phyloP scores from a whole-genome alignment of 2,797 vertebrate species.

The Falco novaeseelandiae region DNA sequence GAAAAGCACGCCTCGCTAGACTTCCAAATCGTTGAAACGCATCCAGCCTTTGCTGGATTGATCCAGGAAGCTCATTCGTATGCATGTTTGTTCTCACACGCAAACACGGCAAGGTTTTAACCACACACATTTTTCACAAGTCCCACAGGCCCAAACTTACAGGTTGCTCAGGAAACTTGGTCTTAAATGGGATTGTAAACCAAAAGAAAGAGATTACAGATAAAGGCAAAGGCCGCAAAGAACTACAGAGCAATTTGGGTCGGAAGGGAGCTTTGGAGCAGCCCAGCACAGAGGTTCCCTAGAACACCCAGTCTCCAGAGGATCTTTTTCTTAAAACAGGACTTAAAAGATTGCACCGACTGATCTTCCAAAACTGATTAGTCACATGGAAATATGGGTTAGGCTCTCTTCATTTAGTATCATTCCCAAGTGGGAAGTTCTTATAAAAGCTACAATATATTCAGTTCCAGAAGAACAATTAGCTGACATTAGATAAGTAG shows the following conservation, averaged over 20 bases:
- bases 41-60: neutral
- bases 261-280: neutral
- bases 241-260: neutral
- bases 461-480: constrained; percentile 35
- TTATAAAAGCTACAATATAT: neutral
- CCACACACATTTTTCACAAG: neutral
- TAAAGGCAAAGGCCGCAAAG: neutral
- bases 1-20: neutral
- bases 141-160: neutral
- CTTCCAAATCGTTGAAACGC: neutral
- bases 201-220: neutral
- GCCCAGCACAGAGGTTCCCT: neutral
- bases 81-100: constrained; percentile 24
- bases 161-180: neutral
- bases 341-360: neutral
- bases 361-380: neutral
- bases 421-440: neutral
- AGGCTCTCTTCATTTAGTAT: neutral
- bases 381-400: neutral
- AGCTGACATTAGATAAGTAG: neutral
- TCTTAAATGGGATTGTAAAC: constrained; percentile 2
- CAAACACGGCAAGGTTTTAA: neutral
- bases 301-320: neutral
- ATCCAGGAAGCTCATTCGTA: constrained; percentile 37
- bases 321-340: neutral